Base-by-base conservation (phyloP, 2,797 vertebrate species). In the Acanthurus lineatus region DNA sequence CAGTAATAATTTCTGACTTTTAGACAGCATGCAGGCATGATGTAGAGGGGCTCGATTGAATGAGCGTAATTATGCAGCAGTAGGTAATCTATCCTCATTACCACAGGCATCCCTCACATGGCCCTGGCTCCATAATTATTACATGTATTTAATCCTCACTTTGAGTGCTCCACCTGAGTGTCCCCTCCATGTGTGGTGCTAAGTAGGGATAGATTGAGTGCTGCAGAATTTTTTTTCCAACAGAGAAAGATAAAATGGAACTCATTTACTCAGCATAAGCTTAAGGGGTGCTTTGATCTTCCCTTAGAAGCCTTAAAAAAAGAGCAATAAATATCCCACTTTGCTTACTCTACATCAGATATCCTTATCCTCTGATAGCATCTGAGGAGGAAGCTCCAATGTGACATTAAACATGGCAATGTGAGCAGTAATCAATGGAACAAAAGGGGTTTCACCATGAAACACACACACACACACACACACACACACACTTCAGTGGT, bases 61-160 rank as follows among this genome's bases (percentile, higher is more conserved):
- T 88, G 83, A 84, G 81, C 15, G n/a, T 83, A 88, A 89, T 83
- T 87, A 87, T 83, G 69, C 82, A 76, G 81, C 77, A 83, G 77
- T 72, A 84, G 82, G 84, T 86, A 67, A 86, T 93, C 82, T 82
- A 81, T 93, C 83, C 87, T 91, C 86, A 92, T 93, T 91, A 90
- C 79, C 66, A 57, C 51, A 62, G 84, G 76, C 85, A 85, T 86
- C 74, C 73, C 69, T 91, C 88, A 76, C 85, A 81, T 70, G 59
- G 81, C 77, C 77, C 56, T 40, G 63, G 80, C 86, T 84, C 78
- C 66, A 69, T 75, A 83, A 88, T 92, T 74, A 92, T 88, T 81
- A 76, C 20, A 45, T 83, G 72, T 81, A 67, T 86, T 92, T 90
- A 90, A 92, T 91, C 83, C 79, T 60, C 57, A 67, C 60, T 82